phyloP scores from a whole-genome alignment of 2,113 vertebrate genomes.

The Chamaetylas fuelleborni region DNA sequence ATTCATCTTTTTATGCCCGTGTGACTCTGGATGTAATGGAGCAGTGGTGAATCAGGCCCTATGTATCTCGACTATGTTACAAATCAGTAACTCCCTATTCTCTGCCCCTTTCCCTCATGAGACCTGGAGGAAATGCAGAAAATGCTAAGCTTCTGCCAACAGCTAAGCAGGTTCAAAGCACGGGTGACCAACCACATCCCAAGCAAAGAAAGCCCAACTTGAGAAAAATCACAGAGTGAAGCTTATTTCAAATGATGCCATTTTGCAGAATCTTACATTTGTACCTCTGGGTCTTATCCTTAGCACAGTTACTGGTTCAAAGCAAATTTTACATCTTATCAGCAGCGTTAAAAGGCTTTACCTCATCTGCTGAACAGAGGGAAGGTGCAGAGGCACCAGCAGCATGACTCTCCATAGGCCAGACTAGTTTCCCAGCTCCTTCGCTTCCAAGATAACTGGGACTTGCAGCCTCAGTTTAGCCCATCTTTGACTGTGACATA shows the following conservation, averaged over 20 bases:
- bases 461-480: neutral
- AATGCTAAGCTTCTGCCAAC: neutral
- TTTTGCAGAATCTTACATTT: neutral
- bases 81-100: neutral
- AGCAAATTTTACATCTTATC: neutral
- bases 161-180: neutral
- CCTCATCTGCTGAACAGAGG: neutral
- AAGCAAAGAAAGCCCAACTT: neutral
- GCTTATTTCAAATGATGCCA: neutral
- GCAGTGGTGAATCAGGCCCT: neutral
- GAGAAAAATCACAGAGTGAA: neutral
- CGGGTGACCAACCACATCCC: neutral
- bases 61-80: neutral
- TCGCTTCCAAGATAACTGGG: neutral
- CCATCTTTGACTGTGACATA: neutral
- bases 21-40: neutral
- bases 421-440: neutral
- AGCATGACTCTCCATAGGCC: neutral
- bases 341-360: neutral
- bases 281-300: neutral
- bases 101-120: neutral
- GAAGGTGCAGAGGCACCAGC: neutral
- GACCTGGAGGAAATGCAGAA: neutral
- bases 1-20: neutral
- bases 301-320: neutral